phyloP scores from a whole-genome alignment of 2,888 invertebrate genomes.

The Ennomos quercinarius region DNA sequence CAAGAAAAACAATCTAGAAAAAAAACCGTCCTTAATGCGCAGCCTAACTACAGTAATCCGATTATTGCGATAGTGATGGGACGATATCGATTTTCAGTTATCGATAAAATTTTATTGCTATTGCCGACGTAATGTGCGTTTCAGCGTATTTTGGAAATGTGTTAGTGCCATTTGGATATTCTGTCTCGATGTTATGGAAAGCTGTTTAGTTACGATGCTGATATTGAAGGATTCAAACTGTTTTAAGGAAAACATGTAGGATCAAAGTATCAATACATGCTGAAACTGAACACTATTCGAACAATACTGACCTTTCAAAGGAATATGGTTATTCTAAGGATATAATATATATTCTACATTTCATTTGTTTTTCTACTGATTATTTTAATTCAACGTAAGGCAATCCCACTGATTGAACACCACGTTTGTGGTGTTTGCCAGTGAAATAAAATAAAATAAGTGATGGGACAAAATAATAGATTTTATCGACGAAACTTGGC shows the following conservation, averaged over 20 bases:
- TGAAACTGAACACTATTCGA: too few relatives aligned
- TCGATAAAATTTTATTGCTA: conserved; percentile 33
- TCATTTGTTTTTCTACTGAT: too few relatives aligned
- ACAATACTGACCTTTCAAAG: too few relatives aligned
- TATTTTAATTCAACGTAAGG: too few relatives aligned
- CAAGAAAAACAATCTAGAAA: conserved; percentile 32
- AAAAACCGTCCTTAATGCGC: conserved; percentile 40
- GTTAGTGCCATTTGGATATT: conserved; percentile 10
- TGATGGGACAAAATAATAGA: background rate
- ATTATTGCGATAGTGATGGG: conserved; percentile 39
- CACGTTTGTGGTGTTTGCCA: too few relatives aligned
- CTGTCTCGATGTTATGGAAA: conserved; percentile 2
- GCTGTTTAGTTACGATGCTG: conserved; percentile 1
- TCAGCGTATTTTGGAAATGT: conserved; percentile 17
- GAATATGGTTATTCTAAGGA: too few relatives aligned
- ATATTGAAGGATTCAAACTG: background rate
- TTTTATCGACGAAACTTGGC: conserved; percentile 34
- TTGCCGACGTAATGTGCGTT: conserved; percentile 11
- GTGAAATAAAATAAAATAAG: background rate
- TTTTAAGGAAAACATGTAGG: background rate
- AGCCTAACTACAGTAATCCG: conserved; percentile 47
- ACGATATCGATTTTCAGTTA: conserved; percentile 33
- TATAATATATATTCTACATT: too few relatives aligned
- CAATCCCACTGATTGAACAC: too few relatives aligned
- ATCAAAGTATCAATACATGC: too few relatives aligned